These are phyloP conservation scores for Bombus consobrinus DNA, from an alignment of 1,140 invertebrate species.

Conservation along the genomic window DNA sequence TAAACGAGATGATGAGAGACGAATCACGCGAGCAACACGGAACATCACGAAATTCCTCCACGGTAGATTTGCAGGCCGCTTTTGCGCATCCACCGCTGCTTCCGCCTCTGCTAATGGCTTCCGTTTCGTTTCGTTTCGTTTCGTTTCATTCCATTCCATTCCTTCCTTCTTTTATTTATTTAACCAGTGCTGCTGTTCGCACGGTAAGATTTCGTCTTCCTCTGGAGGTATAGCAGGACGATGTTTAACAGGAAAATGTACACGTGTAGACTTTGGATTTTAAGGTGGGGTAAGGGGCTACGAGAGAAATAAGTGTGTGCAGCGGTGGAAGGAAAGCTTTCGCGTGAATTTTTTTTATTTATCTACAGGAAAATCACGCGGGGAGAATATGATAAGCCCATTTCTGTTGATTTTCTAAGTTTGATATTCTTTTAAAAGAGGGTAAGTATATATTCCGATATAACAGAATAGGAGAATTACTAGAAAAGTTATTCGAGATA, in stretches of 20 bases:
- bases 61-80: slow-evolving; percentile 9
- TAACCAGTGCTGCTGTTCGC: not conserved
- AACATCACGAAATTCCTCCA: slow-evolving; percentile 21
- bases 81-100: not conserved
- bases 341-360: not conserved
- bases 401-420: too few species aligned
- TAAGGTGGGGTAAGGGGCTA: not conserved
- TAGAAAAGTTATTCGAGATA: too few species aligned
- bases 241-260: not conserved
- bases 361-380: not conserved
- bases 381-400: not conserved
- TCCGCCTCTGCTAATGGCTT: slow-evolving; percentile 20
- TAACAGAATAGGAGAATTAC: not conserved
- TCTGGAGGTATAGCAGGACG: not conserved
- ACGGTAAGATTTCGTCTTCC: not conserved
- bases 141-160: not conserved
- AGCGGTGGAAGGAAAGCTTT: not conserved
- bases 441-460: too few species aligned
- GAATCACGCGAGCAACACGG: slow-evolving; percentile 16
- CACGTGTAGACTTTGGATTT: not conserved
- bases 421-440: too few species aligned
- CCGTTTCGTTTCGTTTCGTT: not conserved
- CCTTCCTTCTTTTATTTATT: not conserved
- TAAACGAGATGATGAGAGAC: slow-evolving; percentile 45
- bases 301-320: not conserved